A percentile compares a stretch with the other conserved stretches of the same genome.
Evolutionary conservation across 1,140 invertebrate genomes (phyloP).

Genomic region (Potamilus streckersoni): DNA sequence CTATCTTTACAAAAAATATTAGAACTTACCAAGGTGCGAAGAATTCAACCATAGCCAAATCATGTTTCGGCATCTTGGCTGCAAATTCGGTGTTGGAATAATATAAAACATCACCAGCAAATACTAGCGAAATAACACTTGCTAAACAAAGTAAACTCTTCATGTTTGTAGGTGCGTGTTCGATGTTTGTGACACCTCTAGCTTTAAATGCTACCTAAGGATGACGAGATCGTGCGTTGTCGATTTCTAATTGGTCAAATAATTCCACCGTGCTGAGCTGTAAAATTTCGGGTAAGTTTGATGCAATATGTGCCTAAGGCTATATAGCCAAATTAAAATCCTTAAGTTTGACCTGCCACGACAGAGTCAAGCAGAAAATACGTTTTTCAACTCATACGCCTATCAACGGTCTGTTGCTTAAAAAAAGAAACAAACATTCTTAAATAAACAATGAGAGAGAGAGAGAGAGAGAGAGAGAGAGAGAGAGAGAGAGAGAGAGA

Average conservation of each 20-base stretch:
- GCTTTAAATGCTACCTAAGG: slow-evolving; percentile 2
- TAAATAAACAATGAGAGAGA: no score
- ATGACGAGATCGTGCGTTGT: slow-evolving; percentile 48
- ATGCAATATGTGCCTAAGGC: no score
- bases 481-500: no score
- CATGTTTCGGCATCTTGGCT: slow-evolving; percentile 80
- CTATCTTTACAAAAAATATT: neutral
- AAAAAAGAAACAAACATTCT: no score
- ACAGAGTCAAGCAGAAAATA: no score
- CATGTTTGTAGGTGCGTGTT: slow-evolving; percentile 24
- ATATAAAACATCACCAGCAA: slow-evolving; percentile 86
- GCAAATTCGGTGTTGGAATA: slow-evolving; percentile 87
- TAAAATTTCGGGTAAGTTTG: neutral
- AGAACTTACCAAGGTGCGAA: slow-evolving; percentile 92
- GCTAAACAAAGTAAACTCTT: slow-evolving; percentile 9
- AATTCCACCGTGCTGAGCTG: neutral
- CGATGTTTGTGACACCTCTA: slow-evolving; percentile 1
- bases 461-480: no score
- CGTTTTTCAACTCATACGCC: no score
- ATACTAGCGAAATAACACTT: slow-evolving; percentile 61
- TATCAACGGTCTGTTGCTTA: no score
- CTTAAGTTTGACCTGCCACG: no score
- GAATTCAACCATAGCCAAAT: slow-evolving; percentile 96
- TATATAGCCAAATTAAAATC: no score
- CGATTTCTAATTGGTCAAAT: slow-evolving; percentile 49